Percentiles rank a stretch among this genome's conserved stretches.
phyloP scores from a whole-genome alignment of 2,888 invertebrate species.

The Rhyacophila evoluta region DNA sequence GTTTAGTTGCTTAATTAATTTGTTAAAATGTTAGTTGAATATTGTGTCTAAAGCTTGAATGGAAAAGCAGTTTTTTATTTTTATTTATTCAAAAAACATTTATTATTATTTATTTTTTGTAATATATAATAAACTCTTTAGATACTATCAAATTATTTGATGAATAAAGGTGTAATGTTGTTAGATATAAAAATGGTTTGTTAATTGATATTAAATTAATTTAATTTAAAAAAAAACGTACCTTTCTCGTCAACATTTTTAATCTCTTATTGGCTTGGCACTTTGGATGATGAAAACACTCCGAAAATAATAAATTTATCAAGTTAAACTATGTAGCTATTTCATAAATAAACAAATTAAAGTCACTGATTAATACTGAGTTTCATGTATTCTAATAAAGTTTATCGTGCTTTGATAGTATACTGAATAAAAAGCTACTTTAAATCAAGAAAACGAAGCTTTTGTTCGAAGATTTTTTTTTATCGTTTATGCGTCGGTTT shows the following conservation, averaged over 20 bases:
- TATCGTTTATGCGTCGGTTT: not conserved
- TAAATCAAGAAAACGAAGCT: not conserved
- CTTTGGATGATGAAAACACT: not conserved
- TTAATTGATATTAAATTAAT: no score
- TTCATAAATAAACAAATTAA: not conserved
- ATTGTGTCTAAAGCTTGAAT: no score
- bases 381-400: not conserved
- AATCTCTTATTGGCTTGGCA: not conserved
- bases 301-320: not conserved
- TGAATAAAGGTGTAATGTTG: no score
- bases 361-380: not conserved
- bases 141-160: no score
- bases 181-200: no score
- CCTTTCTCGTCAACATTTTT: not conserved
- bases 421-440: not conserved
- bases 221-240: no score
- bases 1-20: no score
- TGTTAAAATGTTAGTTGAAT: no score
- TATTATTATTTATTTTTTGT: no score
- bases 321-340: not conserved
- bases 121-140: no score
- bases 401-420: not conserved
- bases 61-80: no score
- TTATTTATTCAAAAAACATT: no score
- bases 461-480: not conserved